Evolutionary conservation across 2,113 vertebrate genomes (phyloP), one percentile per base, ranked within the genome.

Genomic region (Theropithecus gelada): DNA sequence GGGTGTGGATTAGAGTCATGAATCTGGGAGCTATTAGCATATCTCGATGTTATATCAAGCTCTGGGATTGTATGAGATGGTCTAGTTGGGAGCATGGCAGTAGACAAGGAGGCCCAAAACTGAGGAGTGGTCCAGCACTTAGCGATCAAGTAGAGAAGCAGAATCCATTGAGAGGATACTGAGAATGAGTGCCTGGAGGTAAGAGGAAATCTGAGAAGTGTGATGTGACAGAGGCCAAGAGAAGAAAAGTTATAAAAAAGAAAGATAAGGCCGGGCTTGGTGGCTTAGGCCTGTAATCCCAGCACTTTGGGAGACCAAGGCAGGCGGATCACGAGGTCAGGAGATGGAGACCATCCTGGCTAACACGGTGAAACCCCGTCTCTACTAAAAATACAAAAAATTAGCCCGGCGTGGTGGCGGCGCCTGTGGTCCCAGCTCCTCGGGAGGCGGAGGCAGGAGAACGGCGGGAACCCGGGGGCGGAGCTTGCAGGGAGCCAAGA

Each of bases 391-490:
- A 3, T 3, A 50, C 48, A 50, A 50, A 48, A 3, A 14, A 13
- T 0, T 0, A 50, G 48, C 48, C 12, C 0, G 48, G 48, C 48
- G 12, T 0, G 3, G 12, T 50, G 48, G 48, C 48, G 12, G 48
- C 0, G 48, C 48, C 48, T 50, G 48, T 50, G 3, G 48, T 50
- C 48, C 48, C 48, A 50, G 48, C 48, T 50, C 12, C 48, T 50
- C 48, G 12, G 48, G 48, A 50, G 48, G 48, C 48, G 0, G 48
- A 50, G 48, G 48, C 48, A 50, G 48, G 48, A 50, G 48, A 50
- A 50, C 14, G 48, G 48, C 48, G 48, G 12, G 48, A 50, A 50
- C 48, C 12, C 48, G 48, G 48, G 3, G 48, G 48, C 12, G 12
- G 48, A 14, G 48, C 48, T 50, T 50, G 48, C 48, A 50, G 48